Conservation (phyloP, 2,113 vertebrate species). For the Monarcha castaneiventris region DNA sequence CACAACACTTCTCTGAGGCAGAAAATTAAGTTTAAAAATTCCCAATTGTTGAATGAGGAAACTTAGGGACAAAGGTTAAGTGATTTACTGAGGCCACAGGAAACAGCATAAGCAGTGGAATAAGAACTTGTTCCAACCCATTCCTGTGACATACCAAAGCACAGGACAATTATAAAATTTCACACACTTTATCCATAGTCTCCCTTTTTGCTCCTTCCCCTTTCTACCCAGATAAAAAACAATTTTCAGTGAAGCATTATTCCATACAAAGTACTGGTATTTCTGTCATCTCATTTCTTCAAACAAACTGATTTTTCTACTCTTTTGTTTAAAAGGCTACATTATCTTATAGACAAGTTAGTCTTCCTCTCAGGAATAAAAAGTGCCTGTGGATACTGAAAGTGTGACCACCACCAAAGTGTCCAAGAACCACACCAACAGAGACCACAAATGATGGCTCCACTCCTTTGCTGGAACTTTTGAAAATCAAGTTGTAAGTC, state of each 20-base stretch:
- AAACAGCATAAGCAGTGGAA: background rate
- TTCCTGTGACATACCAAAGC: background rate
- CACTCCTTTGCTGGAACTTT: background rate
- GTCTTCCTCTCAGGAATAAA: background rate
- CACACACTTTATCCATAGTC: background rate
- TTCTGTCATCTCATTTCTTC: background rate
- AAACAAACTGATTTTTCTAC: background rate
- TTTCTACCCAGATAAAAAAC: background rate
- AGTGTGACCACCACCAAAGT: background rate
- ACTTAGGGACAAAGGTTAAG: conserved; percentile 41
- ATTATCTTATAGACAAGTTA: background rate
- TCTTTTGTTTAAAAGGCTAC: background rate
- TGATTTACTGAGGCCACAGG: conserved; percentile 33
- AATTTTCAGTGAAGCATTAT: background rate
- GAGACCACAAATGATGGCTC: background rate
- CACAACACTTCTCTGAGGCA: background rate
- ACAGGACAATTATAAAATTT: background rate
- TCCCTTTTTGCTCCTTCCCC: background rate
- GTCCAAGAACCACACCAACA: background rate
- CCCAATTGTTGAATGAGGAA: conserved; percentile 32
- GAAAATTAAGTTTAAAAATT: conserved; percentile 52
- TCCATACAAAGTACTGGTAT: background rate
- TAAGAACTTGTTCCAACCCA: background rate
- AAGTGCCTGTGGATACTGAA: background rate
- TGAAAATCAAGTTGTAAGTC: background rate